Evolutionary conservation across 2,113 vertebrate species (phyloP).

Genomic region (Pangasianodon gigas): DNA sequence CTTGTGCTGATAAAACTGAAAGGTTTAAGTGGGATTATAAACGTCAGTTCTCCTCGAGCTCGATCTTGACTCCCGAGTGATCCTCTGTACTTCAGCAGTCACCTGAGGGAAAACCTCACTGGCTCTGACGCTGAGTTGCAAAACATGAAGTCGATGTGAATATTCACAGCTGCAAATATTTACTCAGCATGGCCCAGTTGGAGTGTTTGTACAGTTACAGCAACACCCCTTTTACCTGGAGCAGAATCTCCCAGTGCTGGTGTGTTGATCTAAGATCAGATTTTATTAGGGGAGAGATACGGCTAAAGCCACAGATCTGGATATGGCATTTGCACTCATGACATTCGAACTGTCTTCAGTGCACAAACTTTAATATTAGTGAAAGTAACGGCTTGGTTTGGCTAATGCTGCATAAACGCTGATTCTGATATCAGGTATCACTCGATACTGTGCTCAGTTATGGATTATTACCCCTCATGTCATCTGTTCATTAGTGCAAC

Average conservation of each 20-base stretch:
- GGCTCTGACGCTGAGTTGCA: background rate
- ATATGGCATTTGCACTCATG: background rate
- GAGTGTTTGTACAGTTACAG: slow-evolving; percentile 24
- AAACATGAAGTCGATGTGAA: background rate
- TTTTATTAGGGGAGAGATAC: background rate
- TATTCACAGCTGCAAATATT: slow-evolving; percentile 33
- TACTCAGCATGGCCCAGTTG: background rate
- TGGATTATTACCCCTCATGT: background rate
- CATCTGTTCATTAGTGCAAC: no score
- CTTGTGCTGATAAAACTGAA: background rate
- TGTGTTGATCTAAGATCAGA: background rate
- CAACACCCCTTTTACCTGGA: background rate
- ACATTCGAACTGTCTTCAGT: background rate
- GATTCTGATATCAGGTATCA: background rate
- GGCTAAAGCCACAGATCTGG: background rate
- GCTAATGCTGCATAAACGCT: background rate
- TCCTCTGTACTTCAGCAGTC: background rate
- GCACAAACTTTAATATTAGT: background rate
- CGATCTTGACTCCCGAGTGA: background rate
- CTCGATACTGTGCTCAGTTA: no score
- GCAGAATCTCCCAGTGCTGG: background rate
- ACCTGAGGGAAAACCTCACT: background rate
- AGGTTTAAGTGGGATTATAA: background rate
- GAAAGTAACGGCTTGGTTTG: background rate
- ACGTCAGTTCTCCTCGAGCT: background rate